Conservation (phyloP, 1,140 invertebrate species). For the Penaeus chinensis region DNA sequence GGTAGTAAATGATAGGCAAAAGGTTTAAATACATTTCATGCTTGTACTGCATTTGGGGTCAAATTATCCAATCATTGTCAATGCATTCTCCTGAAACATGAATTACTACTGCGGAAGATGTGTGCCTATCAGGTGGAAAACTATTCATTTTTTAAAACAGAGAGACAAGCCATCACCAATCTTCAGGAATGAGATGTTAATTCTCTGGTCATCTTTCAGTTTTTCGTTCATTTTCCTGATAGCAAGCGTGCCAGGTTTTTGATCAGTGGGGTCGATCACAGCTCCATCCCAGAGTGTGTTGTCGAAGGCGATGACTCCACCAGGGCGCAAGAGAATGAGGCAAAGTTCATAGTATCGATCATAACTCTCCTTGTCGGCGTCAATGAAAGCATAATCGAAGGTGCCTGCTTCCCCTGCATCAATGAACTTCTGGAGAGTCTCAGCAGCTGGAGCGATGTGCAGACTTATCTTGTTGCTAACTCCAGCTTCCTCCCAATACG, state of each 20-base stretch:
- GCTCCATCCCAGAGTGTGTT: constrained; percentile 66
- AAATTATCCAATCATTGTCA: too few relatives aligned
- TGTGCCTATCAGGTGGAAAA: too few relatives aligned
- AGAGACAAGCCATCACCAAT: constrained; percentile 66
- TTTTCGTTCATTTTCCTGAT: constrained; percentile 64
- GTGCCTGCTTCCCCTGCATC: constrained; percentile 67
- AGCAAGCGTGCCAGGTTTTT: constrained; percentile 52
- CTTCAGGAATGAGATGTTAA: constrained; percentile 65
- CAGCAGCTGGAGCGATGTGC: constrained; percentile 66
- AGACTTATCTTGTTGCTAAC: constrained; percentile 67
- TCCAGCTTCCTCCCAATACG: constrained; percentile 66
- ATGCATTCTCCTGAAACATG: too few relatives aligned
- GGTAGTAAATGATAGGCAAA: too few relatives aligned
- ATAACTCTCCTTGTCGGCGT: constrained; percentile 70
- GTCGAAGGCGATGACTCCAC: constrained; percentile 70
- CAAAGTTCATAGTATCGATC: constrained; percentile 68
- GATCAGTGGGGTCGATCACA: constrained; percentile 45
- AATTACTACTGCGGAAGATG: too few relatives aligned
- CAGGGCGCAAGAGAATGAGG: constrained; percentile 67
- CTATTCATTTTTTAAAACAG: constrained; percentile 63
- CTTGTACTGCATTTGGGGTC: too few relatives aligned
- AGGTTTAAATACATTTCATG: too few relatives aligned
- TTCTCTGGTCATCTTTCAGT: constrained; percentile 64
- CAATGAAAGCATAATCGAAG: constrained; percentile 71
- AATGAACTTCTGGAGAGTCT: constrained; percentile 67